These are phyloP conservation scores for Cololabis saira DNA, from an alignment of 2,113 vertebrate species.

Conservation along the genomic window DNA sequence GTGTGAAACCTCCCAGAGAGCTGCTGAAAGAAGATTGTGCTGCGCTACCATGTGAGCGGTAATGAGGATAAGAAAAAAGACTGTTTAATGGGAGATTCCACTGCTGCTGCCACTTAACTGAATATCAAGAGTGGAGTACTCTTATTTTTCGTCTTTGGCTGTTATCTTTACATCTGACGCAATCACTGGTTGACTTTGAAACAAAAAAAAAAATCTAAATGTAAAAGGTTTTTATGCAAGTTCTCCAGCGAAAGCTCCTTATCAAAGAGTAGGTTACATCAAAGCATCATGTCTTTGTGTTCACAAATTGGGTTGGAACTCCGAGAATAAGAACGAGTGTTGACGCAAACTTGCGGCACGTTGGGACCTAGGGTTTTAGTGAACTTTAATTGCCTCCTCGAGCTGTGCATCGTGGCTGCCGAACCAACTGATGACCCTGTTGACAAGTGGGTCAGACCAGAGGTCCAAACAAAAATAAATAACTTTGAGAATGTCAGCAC, in stretches of 20 bases:
- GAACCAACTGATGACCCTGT: neutral
- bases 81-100: conserved; percentile 27
- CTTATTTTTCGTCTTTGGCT: no score
- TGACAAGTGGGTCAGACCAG: neutral
- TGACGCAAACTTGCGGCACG: neutral
- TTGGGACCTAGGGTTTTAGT: no score
- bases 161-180: neutral
- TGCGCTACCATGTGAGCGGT: conserved; percentile 24
- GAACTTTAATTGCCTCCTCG: neutral
- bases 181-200: conserved; percentile 2
- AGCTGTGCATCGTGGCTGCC: neutral
- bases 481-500: neutral
- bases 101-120: neutral
- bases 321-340: neutral
- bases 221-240: neutral
- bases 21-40: conserved; percentile 12
- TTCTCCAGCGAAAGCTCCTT: neutral
- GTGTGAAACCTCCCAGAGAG: conserved; percentile 29
- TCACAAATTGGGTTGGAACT: no score
- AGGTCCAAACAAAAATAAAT: no score
- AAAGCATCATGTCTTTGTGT: neutral
- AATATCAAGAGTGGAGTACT: neutral
- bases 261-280: neutral
- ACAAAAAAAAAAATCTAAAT: neutral
- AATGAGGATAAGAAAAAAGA: conserved; percentile 36